Base-by-base conservation (phyloP, 2,113 vertebrate species). In the Platichthys stellatus region DNA sequence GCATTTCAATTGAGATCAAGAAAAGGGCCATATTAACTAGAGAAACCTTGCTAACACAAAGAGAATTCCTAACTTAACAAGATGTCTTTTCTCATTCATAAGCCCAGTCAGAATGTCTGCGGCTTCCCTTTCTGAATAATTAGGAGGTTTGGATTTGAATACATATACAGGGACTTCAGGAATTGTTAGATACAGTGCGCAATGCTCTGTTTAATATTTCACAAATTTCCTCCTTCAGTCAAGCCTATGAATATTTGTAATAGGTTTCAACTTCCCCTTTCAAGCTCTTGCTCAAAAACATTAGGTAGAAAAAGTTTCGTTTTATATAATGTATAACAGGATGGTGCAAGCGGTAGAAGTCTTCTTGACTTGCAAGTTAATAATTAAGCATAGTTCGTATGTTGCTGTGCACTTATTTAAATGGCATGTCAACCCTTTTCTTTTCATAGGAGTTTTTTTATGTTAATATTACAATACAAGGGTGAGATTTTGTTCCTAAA, bases 41-140 rank as follows among this genome's bases (percentile, higher is more conserved):
- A 93, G 90, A 92, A 94, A 88, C 84, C 89, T 86, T 82, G 87
- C 90, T 90, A 93, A 92, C 92, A 94, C 93, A 94, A 94, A 95
- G 93, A 92, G 93, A 95, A 94, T 94, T 90, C 83, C 85, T 94
- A 94, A 94, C 90, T 93, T 92, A 94, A 93, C 91, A 93, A 90
- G 87, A 92, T 92, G 88, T 91, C 90, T 91, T 92, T 92, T 82
- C 88, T 91, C 91, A 91, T 91, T 92, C 92, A 94, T 91, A 90
- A 91, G 84, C 71, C 66, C 28, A 65, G 77, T 88, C 86, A 90
- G 85, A 86, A 81, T 85, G 80, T 80, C 88, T 7, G 13, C 76
- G 73, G 81, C 69, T 86, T 79, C 62, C 68, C 78, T 86, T 85
- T 87, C 84, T 82, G 89, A 91, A 92, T 93, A 92, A 92, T 94